Base-by-base conservation (phyloP, 2,797 vertebrate species). In the Poeciliopsis presidionis region DNA sequence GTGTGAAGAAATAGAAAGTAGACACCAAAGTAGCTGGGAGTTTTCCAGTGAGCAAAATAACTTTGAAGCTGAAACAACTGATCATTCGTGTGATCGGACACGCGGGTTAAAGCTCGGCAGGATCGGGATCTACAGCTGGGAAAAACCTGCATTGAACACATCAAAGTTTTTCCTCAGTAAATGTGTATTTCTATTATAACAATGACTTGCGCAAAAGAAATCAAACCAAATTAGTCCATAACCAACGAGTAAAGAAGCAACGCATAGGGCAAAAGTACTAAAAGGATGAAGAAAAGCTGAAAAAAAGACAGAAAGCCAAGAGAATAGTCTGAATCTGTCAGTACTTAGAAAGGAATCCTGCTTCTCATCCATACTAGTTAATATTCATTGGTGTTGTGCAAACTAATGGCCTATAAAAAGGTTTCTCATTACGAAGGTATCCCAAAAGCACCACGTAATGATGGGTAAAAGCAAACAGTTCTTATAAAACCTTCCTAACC, bases 1-100 rank as follows among this genome's bases (percentile, higher is more conserved):
- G 39, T 72, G 74, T 78, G 18, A 55, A 55, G 25, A 55, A 55
- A 55, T 5, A 33, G 14, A 81, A 73, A 74, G 67, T 41, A 33
- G 51, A 43, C 33, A 70, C 39, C 73, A 7, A n/a, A 73, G 41
- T 39, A 75, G 65, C 39, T 5, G 9, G 1, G 22, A 57, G 39
- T 13, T 0, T 55, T 47, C 67, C 22, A 75, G 49, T 5, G 14
- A 41, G 76, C 12, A 75, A 76, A 36, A 7, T n/a, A 51, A 78
- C 71, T 78, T 33, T 65, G 57, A 65, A 43, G 25, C 33, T 51
- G 45, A 25, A 53, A 73, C 57, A 45, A 61, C 9, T n/a, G 59
- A 74, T 53, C 47, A 11, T 13, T 73, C 72, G 25, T 41, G 71
- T 67, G 59, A 73, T 65, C 45, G 28, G 57, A 73, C 16, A 47